Evolutionary conservation across 2,797 vertebrate species (phyloP).

Genomic region (Malurus splendens): DNA sequence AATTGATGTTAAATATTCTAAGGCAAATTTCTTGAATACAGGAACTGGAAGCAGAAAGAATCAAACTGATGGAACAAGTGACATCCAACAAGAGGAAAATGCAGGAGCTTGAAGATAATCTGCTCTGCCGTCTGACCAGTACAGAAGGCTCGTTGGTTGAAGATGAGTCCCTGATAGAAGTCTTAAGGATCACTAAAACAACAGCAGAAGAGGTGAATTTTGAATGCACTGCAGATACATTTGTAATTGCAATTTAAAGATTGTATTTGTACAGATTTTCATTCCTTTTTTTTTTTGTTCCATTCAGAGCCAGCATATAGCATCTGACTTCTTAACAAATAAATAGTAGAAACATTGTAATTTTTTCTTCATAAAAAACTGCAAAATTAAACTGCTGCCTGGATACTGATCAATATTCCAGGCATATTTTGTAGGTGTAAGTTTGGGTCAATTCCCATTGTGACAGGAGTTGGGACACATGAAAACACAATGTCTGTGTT

Average conservation of each 20-base stretch:
- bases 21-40: constrained; percentile 30
- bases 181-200: constrained; percentile 77
- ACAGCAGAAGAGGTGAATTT: constrained; percentile 80
- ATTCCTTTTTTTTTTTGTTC: neutral
- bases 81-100: constrained; percentile 82
- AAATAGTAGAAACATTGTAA: neutral
- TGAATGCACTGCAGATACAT: neutral
- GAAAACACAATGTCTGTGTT: neutral
- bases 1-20: neutral
- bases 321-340: neutral
- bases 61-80: constrained; percentile 82
- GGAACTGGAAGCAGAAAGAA: constrained; percentile 83
- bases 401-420: neutral
- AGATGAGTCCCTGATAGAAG: constrained; percentile 82
- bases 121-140: constrained; percentile 81
- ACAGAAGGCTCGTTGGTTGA: constrained; percentile 84
- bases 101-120: constrained; percentile 84
- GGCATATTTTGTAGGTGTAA: neutral
- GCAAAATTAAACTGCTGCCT: neutral
- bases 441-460: neutral
- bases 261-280: neutral
- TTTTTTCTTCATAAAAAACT: neutral
- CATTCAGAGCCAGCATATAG: neutral
- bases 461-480: neutral
- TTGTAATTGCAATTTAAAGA: neutral